Evolutionary conservation across 2,113 vertebrate genomes (phyloP), one percentile per base, ranked within the genome.

Genomic region (Phycodurus eques): DNA sequence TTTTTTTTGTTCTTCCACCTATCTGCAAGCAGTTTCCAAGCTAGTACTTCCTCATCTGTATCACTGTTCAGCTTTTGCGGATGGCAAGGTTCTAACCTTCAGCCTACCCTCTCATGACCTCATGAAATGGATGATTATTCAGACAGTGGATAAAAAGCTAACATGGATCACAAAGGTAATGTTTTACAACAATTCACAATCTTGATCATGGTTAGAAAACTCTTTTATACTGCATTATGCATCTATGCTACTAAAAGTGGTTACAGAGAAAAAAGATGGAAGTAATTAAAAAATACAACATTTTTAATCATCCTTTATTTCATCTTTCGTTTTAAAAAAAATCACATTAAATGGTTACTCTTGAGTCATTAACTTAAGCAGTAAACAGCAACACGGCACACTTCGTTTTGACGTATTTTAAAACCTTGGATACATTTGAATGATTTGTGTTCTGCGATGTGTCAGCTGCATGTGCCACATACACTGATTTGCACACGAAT

Each of bases 201-300:
- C 53, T 22, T 0, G 53, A 19, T 0, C 8, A 2, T n/a, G 20
- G 20, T 3, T 22, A 56, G 53, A 56, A 22, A 31, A 1, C 2
- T 13, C 8, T 59, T 22, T 59, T 13, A 31, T 27, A 8, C 2
- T 22, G 10, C 7, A 27, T 27, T 13, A 59, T 59, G 11, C 8
- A 3, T 1, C 6, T 3, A 1, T 54, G 5, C 7, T 10, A n/a
- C 56, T 17, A 51, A 59, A 59, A 31, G n/a, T 27, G 11, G 22
- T 31, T 59, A 27, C 22, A 53, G 15, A 31, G 12, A 27, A 12
- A 27, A 27, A 84, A 80, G 83, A 78, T 88, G 67, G 31, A 82
- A 81, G 82, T 71, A 73, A 51, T 10, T 8, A 17, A 54, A 54
- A 54, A 39, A 39, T 39, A 39, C 4, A 15, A 4, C 2, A 46